Base-by-base conservation (phyloP, 2,113 vertebrate genomes). In the Pyrgilauda ruficollis region DNA sequence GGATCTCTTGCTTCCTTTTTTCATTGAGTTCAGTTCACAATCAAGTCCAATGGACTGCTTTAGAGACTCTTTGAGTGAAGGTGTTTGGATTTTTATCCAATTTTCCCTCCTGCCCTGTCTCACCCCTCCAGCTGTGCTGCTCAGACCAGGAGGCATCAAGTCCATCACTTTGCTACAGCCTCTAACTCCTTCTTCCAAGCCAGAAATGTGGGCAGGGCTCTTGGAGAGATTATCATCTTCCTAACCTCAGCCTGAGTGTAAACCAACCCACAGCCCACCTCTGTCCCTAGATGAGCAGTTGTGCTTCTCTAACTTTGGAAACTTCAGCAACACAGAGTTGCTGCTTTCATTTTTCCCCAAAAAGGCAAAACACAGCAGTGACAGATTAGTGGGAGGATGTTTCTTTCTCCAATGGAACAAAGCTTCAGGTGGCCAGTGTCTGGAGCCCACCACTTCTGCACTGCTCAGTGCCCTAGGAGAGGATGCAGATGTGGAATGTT, bases 361-460 rank as follows among this genome's bases (percentile, higher is more conserved):
- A 43, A 14, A 27, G n/a, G 9, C 13, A 7, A 27, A 1, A 1
- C 49, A 30, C 1, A 2, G 23, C 64, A 63, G 41, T 5, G 2
- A 27, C 3, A 13, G 9, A 20, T 69, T 24, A 20, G 18, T 27
- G 18, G 31, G 41, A 44, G 18, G 37, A 10, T 20, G 8, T 44
- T 35, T 47, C 24, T 56, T 21, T 49, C n/a, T 59, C 14, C 5
- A 6, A 8, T 13, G 84, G 63, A 63, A 13, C 14, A 17, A 39
- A 80, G 30, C 68, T 80, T 55, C n/a, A 41, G 11, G 53, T 49
- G 46, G n/a, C 13, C 22, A 53, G 21, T 80, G n/a, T 39, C 47
- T 15, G 75, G 69, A 74, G 33, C 39, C 74, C 56, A 12, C 23
- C n/a, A 5, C 61, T 43, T 23, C 37, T 56, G 23, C 7, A 1